Percentiles rank a stretch among this genome's conserved stretches.
Evolutionary conservation across 2,113 vertebrate genomes (phyloP).

Genomic region (Caranx melampygus): DNA sequence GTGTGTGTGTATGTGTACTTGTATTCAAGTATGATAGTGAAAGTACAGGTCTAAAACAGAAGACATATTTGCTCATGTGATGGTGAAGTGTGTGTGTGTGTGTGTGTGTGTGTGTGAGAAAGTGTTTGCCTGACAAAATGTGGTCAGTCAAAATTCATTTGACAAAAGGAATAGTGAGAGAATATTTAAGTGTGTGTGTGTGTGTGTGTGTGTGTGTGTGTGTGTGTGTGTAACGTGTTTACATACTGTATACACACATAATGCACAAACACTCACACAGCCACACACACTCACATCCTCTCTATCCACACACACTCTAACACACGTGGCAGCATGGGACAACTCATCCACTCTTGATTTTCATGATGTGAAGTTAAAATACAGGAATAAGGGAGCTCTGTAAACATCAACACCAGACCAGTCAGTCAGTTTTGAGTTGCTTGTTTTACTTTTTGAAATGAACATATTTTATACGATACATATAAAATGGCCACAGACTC

Average conservation of each 20-base stretch:
- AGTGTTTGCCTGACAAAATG: conserved; percentile 26
- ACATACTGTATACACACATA: background rate
- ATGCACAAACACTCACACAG: background rate
- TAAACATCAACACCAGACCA: background rate
- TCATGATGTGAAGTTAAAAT: conserved; percentile 12
- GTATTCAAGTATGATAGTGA: conserved; percentile 41
- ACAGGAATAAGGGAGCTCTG: background rate
- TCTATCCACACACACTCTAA: background rate
- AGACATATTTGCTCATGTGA: conserved; percentile 47
- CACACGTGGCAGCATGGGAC: background rate
- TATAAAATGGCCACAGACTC: background rate
- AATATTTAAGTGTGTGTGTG: background rate
- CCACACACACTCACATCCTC: background rate
- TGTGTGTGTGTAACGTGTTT: background rate
- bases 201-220: background rate
- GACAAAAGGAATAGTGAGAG: conserved; percentile 1
- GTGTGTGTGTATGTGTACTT: conserved; percentile 42
- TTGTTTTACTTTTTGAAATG: background rate
- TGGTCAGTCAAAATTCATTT: conserved; percentile 20
- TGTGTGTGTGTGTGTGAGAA: background rate
- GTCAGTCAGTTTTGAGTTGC: background rate
- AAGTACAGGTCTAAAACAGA: conserved; percentile 41
- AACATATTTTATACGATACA: background rate
- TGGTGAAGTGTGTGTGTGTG: conserved; percentile 11
- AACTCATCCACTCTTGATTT: conserved; percentile 21